phyloP scores from a whole-genome alignment of 2,113 vertebrate species.

The Amphiprion percula region DNA sequence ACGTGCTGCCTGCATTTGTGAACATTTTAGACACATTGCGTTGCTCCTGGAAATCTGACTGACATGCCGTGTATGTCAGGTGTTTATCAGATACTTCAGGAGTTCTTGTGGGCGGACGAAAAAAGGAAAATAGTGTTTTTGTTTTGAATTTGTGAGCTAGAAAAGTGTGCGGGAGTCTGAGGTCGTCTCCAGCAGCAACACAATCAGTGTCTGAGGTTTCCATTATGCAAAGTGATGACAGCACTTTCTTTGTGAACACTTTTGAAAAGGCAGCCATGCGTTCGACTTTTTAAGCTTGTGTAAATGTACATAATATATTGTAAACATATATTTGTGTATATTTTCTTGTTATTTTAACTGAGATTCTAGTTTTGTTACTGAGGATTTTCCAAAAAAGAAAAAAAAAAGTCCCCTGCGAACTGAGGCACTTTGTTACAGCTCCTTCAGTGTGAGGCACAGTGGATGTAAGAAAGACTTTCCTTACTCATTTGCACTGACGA shows the following conservation, averaged over 20 bases:
- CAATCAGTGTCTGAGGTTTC: slow-evolving; percentile 25
- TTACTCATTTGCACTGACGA: slow-evolving; percentile 87
- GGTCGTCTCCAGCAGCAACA: slow-evolving; percentile 39
- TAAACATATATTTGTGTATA: slow-evolving; percentile 94
- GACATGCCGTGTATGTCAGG: background rate
- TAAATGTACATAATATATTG: slow-evolving; percentile 90
- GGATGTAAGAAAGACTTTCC: slow-evolving; percentile 76
- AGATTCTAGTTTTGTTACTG: slow-evolving; percentile 97
- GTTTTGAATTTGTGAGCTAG: background rate
- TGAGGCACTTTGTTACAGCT: slow-evolving; percentile 79
- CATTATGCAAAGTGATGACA: slow-evolving; percentile 1
- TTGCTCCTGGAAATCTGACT: slow-evolving; percentile 23
- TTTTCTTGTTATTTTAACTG: slow-evolving; percentile 92
- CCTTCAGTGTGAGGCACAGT: slow-evolving; percentile 79
- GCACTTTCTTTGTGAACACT: slow-evolving; percentile 38
- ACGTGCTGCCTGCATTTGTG: slow-evolving; percentile 37
- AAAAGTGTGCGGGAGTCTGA: background rate
- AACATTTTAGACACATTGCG: slow-evolving; percentile 12
- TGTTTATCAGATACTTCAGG: background rate
- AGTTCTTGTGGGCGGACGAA: background rate
- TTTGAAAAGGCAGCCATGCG: slow-evolving; percentile 68
- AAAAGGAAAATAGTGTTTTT: background rate
- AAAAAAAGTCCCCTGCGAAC: slow-evolving; percentile 81
- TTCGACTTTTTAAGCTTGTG: slow-evolving; percentile 86
- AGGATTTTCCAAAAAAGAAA: slow-evolving; percentile 79